Base-by-base conservation (phyloP, 2,797 vertebrate species). In the Enteromius anoplus region DNA sequence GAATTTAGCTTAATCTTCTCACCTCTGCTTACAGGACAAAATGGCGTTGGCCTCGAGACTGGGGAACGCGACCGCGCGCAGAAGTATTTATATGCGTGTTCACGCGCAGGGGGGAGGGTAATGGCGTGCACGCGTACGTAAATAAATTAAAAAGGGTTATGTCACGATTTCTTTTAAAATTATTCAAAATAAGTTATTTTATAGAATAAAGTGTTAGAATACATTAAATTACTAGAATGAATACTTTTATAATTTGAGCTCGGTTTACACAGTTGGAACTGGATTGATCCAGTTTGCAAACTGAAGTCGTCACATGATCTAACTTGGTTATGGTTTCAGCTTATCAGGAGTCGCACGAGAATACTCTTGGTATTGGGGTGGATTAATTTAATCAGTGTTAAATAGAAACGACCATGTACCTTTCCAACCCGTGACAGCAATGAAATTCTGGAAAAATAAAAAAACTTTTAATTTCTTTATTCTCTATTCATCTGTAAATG, bases 401-500 rank as follows among this genome's bases (percentile, higher is more conserved):
- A 49, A 80, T 62, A 26, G 6, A n/a, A 58, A 80, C 26, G 3
- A 34, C 6, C 23, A 14, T 26, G 12, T 34, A 29, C 17, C 1
- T 64, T 10, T 40, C 23, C 32, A 40, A 14, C 3, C 14, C 1
- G 0, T 19, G 12, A 76, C 60, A 69, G 8, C 19, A 83, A 83
- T 45, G 15, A 8, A 9, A 37, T 77, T 69, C 40, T 34, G 2
- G 32, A 19, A 6, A 62, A 71, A 60, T 53, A 17, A 32, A 37
- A 29, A 23, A 0, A 32, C 32, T 23, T 49, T 79, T 84, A 3
- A 69, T 10, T 23, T 8, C 7, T 85, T 83, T 86, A 89, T 79
- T 87, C 60, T 51, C 21, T 58, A 45, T 60, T 60, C 42, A 42
- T 79, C 68, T 45, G 68, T 71, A 85, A 89, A 84, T 91, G 78